Evolutionary conservation across 2,113 vertebrate genomes (phyloP).

Genomic region (Apeltes quadracus): DNA sequence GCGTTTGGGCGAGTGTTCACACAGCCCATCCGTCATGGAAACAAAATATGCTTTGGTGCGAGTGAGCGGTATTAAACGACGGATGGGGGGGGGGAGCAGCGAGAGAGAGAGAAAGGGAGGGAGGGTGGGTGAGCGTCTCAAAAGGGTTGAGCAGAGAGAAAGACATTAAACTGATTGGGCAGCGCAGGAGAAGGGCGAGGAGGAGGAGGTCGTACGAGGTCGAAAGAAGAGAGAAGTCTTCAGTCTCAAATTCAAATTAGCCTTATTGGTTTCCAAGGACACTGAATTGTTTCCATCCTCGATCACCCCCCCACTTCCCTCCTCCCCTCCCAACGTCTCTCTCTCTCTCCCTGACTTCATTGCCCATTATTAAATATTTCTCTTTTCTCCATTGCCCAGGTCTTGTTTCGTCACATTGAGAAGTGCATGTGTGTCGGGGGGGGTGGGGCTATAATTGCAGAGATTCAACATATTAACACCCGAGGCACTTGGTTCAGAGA

Average conservation of each 20-base stretch:
- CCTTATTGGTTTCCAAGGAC: constrained; percentile 69
- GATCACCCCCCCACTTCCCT: constrained; percentile 16
- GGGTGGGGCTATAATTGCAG: constrained; percentile 24
- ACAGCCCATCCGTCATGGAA: constrained; percentile 63
- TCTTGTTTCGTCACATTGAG: constrained; percentile 51
- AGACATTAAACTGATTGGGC: constrained; percentile 65
- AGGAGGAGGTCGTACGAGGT: constrained; percentile 60
- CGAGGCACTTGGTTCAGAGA: neutral
- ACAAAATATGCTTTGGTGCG: constrained; percentile 61
- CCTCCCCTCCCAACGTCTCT: neutral
- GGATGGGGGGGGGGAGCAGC: constrained; percentile 22
- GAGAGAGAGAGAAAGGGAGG: neutral
- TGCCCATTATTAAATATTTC: constrained; percentile 53
- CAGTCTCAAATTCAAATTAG: constrained; percentile 72
- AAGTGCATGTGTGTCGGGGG: constrained; percentile 23
- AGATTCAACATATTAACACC: constrained; percentile 39
- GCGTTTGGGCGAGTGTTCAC: constrained; percentile 45
- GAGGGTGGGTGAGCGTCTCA: constrained; percentile 40
- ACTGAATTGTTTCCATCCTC: constrained; percentile 70
- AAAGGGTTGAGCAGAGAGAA: constrained; percentile 57
- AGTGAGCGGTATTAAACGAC: constrained; percentile 56
- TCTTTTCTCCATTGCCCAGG: constrained; percentile 30
- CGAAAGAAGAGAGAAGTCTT: constrained; percentile 49
- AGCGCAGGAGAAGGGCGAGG: constrained; percentile 46
- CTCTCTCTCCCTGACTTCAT: constrained; percentile 29